These are phyloP conservation scores for Hyperoplus immaculatus DNA, from an alignment of 2,797 vertebrate genomes.

Conservation along the genomic window DNA sequence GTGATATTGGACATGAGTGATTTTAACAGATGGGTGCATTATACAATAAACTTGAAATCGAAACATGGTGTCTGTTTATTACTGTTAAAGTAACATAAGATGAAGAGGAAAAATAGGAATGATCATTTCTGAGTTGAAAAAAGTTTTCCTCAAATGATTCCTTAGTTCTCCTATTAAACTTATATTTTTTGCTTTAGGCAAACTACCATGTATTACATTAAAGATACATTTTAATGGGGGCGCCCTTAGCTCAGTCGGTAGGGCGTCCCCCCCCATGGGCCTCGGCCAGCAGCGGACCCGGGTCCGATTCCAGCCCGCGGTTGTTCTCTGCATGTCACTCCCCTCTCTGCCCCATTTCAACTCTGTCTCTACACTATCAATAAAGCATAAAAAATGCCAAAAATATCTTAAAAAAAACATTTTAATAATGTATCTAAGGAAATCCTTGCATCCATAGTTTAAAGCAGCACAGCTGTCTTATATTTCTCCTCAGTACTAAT, in stretches of 20 bases:
- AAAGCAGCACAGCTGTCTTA: slow-evolving; percentile 47
- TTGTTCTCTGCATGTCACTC: no score
- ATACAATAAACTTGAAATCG: background rate
- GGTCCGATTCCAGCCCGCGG: no score
- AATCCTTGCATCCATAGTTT: slow-evolving; percentile 31
- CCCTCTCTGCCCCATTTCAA: no score
- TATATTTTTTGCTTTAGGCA: background rate
- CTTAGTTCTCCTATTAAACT: slow-evolving; percentile 1
- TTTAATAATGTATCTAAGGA: slow-evolving; percentile 19
- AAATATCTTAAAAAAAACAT: no score
- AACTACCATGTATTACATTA: slow-evolving; percentile 8
- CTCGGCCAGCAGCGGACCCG: no score
- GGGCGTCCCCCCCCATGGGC: no score
- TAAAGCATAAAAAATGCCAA: no score
- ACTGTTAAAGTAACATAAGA: slow-evolving; percentile 10
- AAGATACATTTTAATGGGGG: slow-evolving; percentile 7
- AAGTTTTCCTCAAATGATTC: slow-evolving; percentile 9
- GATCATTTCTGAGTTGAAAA: slow-evolving; percentile 6
- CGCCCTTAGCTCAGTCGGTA: no score
- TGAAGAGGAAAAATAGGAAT: slow-evolving; percentile 6
- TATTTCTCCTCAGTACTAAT: slow-evolving; percentile 26
- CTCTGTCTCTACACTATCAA: no score
- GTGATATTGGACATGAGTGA: background rate
- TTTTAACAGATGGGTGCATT: background rate
- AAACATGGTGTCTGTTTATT: background rate